Evolutionary conservation across 2,888 invertebrate species (phyloP), one percentile per base, ranked within the genome.

Genomic region (Slavum lentiscoides): DNA sequence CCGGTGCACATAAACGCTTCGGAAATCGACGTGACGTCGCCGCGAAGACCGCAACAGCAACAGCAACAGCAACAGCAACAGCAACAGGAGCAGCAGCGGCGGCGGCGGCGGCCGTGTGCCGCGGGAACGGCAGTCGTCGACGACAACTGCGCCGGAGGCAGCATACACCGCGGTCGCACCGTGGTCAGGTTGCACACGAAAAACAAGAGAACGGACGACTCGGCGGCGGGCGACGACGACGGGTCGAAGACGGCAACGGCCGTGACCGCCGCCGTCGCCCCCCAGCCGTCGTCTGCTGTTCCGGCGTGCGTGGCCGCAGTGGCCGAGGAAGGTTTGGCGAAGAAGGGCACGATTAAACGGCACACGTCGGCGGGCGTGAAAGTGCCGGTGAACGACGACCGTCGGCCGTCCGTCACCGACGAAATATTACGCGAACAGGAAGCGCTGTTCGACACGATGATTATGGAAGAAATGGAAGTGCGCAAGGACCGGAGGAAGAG

Each of bases 1-100:
- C 93, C 93, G 2, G 91, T 92, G 73, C 90, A 91, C 84, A 93
- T 94, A 83, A 93, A 94, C 86, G 94, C 94, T 4, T 93, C 93
- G 53, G 93, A 94, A 85, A 95, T 95, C 84, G 94, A 95, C 86
- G 94, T 95, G 0, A 83, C 84, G 82, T 82, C 82, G 58, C 82
- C 84, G 53, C 84, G 82, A 85, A 83, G 84, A 69, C 76, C 80
- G 13, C 21, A 37, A 15, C 69, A 37, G 15, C 53, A 74, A 11
- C 64, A 30, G 9, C 15, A 4, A 11, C 19, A 0, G 23, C 58
- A 23, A 43, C 59, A 1, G n/a, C 59, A 0, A 2, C 4, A 7
- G 6, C 5, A n/a, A 55, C n/a, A 17, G 1, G n/a, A n/a, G n/a
- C n/a, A n/a, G n/a, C 21, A 21, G 17, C n/a, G 37, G 70, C 11